Conservation (phyloP, 2,113 vertebrate species). For the Antidorcas marsupialis region DNA sequence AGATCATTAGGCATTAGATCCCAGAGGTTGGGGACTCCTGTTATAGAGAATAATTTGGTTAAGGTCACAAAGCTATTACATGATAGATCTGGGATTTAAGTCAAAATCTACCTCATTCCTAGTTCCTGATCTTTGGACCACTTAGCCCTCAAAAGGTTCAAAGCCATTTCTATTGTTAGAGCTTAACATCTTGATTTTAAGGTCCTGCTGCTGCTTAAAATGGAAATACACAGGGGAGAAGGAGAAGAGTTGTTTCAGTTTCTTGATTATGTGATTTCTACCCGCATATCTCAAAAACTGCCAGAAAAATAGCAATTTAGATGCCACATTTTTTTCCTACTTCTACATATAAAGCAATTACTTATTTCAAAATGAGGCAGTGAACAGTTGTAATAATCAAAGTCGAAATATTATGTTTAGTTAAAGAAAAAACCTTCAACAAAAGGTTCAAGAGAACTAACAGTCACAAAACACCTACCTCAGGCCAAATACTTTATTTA, state of each 20-base stretch:
- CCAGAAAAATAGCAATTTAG: not conserved
- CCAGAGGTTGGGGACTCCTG: not conserved
- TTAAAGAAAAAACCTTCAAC: not conserved
- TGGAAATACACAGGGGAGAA: not conserved
- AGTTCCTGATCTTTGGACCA: not conserved
- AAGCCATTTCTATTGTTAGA: not conserved
- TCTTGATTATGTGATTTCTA: constrained; percentile 11
- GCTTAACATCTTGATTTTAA: constrained; percentile 7
- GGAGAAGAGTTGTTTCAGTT: not conserved
- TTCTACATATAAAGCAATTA: constrained; percentile 8
- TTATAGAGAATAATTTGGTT: constrained; percentile 28
- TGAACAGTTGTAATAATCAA: constrained; percentile 1
- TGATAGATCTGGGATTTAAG: not conserved
- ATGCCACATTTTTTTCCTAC: not conserved
- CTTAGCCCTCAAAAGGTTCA: not conserved
- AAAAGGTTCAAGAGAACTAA: constrained; percentile 36
- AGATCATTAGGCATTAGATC: not conserved
- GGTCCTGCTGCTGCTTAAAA: constrained; percentile 8
- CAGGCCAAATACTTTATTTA: constrained; percentile 26
- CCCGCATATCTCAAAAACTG: constrained; percentile 21
- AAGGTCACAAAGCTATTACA: constrained; percentile 12
- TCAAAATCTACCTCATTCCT: constrained; percentile 2
- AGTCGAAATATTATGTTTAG: not conserved
- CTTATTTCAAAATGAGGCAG: not conserved
- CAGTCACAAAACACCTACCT: not conserved